A percentile compares a stretch with the other conserved stretches of the same genome.
These are phyloP conservation scores for Aplysia californica DNA, from an alignment of 1,140 invertebrate genomes.

Conservation along the genomic window DNA sequence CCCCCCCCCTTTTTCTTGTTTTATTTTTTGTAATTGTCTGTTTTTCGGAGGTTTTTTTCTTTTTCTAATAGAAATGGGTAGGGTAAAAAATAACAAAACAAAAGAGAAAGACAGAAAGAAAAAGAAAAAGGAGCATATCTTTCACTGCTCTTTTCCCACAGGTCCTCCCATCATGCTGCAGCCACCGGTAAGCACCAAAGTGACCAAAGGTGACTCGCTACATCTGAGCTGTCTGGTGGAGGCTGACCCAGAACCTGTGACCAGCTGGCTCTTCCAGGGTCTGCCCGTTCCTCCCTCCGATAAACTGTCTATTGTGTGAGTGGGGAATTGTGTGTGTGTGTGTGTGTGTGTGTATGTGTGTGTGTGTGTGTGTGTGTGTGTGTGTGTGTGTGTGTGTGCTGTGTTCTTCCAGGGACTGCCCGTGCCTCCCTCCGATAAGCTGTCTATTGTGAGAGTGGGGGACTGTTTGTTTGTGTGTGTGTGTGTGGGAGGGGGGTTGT, in stretches of 20 bases:
- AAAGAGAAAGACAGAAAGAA: too few relatives aligned
- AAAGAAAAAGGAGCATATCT: too few relatives aligned
- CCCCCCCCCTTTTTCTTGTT: too few relatives aligned
- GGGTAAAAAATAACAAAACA: too few relatives aligned
- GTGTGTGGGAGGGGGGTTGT: not conserved
- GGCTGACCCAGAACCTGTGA: constrained; percentile 43
- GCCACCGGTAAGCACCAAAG: constrained; percentile 40
- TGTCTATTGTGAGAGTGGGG: constrained; percentile 1
- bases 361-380: not conserved
- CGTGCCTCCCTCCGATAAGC: not conserved
- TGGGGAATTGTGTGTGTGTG: too few relatives aligned
- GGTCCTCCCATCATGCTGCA: constrained; percentile 54
- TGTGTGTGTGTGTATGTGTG: not conserved
- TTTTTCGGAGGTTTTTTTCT: too few relatives aligned
- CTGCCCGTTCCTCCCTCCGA: constrained; percentile 2
- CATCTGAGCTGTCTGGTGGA: constrained; percentile 47
- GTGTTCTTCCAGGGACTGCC: constrained; percentile 39
- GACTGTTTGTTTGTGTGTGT: too few relatives aligned
- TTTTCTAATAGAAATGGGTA: too few relatives aligned
- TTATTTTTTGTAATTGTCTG: too few relatives aligned
- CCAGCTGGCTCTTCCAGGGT: constrained; percentile 49
- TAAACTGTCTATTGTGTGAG: constrained; percentile 4
- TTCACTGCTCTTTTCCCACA: too few relatives aligned
- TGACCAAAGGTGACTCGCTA: constrained; percentile 49
- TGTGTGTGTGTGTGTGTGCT: too few relatives aligned